Evolutionary conservation across 2,888 invertebrate genomes (phyloP).

Genomic region (Cryptus viduatorius): DNA sequence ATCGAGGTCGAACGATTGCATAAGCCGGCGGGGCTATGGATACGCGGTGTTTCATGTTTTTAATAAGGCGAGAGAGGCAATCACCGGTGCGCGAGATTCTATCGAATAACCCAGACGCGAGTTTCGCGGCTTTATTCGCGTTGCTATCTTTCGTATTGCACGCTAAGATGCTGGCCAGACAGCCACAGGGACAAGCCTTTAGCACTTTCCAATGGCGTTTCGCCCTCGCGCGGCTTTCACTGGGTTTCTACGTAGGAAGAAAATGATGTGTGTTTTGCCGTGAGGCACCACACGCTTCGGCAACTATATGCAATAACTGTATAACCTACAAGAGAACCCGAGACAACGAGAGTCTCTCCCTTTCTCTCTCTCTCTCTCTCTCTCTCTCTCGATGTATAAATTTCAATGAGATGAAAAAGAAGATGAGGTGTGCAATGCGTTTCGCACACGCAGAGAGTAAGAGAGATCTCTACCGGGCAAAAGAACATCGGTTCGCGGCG

Average conservation of each 20-base stretch:
- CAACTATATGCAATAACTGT: neutral
- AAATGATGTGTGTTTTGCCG: slow-evolving; percentile 49
- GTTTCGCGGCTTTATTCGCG: slow-evolving; percentile 17
- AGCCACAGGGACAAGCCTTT: neutral
- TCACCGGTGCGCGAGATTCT: neutral
- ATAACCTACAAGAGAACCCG: neutral
- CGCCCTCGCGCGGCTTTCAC: slow-evolving; percentile 65
- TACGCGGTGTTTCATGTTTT: neutral
- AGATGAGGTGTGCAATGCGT: slow-evolving; percentile 2
- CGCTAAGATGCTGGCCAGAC: slow-evolving; percentile 28
- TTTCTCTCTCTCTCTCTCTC: too few species aligned
- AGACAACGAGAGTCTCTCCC: neutral
- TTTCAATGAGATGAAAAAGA: slow-evolving; percentile 17
- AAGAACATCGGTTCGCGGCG: slow-evolving; percentile 65
- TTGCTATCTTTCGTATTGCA: slow-evolving; percentile 14
- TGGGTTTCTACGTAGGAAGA: slow-evolving; percentile 60
- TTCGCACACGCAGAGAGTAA: slow-evolving; percentile 12
- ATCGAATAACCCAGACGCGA: neutral
- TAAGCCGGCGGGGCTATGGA: neutral
- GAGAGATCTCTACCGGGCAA: slow-evolving; percentile 38
- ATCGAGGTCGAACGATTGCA: slow-evolving; percentile 25
- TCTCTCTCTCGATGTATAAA: neutral
- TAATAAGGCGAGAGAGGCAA: neutral
- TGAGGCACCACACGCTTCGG: neutral
- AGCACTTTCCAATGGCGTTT: slow-evolving; percentile 63